These are phyloP conservation scores for Scaptomyza caliginosa DNA, from an alignment of 2,888 invertebrate species.

Conservation along the genomic window DNA sequence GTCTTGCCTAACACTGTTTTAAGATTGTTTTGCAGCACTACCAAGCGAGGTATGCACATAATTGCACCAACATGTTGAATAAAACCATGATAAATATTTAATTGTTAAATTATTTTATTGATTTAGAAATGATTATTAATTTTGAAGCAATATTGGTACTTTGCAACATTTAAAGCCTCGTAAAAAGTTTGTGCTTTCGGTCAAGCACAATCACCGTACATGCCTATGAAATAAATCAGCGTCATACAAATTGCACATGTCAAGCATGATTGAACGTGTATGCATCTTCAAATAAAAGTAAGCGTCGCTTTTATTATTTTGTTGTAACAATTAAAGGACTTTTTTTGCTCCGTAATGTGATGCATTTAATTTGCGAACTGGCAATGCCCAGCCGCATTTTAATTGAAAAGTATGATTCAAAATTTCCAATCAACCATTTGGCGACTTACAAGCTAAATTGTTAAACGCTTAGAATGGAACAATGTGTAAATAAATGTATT, in stretches of 20 bases:
- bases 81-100: neutral
- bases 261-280: slow-evolving; percentile 31
- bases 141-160: no score
- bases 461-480: slow-evolving; percentile 21
- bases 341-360: slow-evolving; percentile 47
- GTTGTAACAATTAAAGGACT: slow-evolving; percentile 55
- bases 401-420: neutral
- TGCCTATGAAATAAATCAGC: neutral
- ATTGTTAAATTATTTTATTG: neutral
- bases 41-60: slow-evolving; percentile 1
- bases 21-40: slow-evolving; percentile 20
- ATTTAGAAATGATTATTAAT: no score
- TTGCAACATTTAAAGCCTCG: neutral
- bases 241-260: slow-evolving; percentile 1
- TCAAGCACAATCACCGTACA: neutral
- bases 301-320: slow-evolving; percentile 64
- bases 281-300: slow-evolving; percentile 34
- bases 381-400: slow-evolving; percentile 27
- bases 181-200: neutral
- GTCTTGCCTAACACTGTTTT: slow-evolving; percentile 28
- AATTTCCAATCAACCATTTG: neutral
- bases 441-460: slow-evolving; percentile 10
- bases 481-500: slow-evolving; percentile 54
- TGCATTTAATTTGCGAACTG: slow-evolving; percentile 25
- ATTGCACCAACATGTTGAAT: neutral